Base-by-base conservation (phyloP, 2,113 vertebrate genomes). In the Engraulis encrasicolus region DNA sequence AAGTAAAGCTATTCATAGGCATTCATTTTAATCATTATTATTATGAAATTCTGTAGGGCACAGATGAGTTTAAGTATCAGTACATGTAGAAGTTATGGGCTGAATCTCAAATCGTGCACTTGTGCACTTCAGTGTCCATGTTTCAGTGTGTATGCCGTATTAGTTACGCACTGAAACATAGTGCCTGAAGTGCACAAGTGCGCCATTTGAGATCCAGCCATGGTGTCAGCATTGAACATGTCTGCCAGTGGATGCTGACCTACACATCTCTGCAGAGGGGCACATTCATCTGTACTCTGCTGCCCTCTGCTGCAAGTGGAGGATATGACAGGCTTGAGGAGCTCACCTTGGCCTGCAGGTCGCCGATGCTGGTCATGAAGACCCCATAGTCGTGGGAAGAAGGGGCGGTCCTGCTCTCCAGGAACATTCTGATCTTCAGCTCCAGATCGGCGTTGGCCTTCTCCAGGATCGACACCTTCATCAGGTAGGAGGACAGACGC, bases 401-500 rank as follows among this genome's bases (percentile, higher is more conserved):
- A 0, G 90, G 91, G 14, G 78, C 27, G 18, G 82, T 40, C 86
- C 88, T 94, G 50, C 6, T 85, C 6, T 93, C 94, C 79, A 95
- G 81, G 88, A 93, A 94, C 83, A 91, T 78, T 0, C 87, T 78
- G 90, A 96, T 96, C 91, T 92, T 94, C 85, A 83, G 82, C 91
- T 96, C 95, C 88, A 96, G 90, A 0, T 94, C 92, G 0, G 81
- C 82, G 18, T 96, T 96, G 90, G 93, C 90, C 0, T 20, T 78
- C 85, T 96, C 95, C 90, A 96, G 90, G 50, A 19, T 77, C 80
- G 81, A 91, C 23, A 96, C 95, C 87, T 94, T 94, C 0, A 89
- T 87, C 89, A 96, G 90, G 91, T 96, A 96, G 80, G 83, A 0
- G 20, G 92, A 92, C 90, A 96, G 88, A 0, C 94, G 93, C 87